Base-by-base conservation (phyloP, 2,797 vertebrate genomes). In the Sebastes diploproa region DNA sequence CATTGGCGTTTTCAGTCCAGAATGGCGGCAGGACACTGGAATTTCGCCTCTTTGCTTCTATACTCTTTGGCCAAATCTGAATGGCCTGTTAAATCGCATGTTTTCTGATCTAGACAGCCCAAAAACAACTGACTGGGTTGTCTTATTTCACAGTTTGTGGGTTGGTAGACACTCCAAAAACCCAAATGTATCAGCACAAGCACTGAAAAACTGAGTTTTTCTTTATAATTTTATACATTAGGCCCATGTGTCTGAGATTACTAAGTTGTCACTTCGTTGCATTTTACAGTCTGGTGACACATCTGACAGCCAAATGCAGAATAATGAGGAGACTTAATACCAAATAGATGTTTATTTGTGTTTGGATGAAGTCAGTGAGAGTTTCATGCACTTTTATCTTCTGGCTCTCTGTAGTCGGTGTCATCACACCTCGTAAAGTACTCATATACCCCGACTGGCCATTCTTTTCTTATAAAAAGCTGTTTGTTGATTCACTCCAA, bases 371-470 rank as follows among this genome's bases (percentile, higher is more conserved):
- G 59, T 27, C 18, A 2, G 3, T 3, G n/a, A 36, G 18, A 22
- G 32, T 27, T 42, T 38, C 16, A 30, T 52, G 42, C 38, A 30
- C 42, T 62, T 62, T 76, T 14, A 58, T 75, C 78, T 30, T 30
- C 3, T 9, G 29, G 16, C 66, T 72, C 38, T 42, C 42, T 56
- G 46, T 20, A 20, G 46, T 16, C 22, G 11, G 13, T 60, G 60
- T 71, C 68, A 50, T 65, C 52, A 22, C 85, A 77, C 76, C 54
- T 72, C 82, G 27, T 83, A 74, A 86, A 76, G 52, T 30, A 32
- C 72, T 23, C 6, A 5, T 59, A 46, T 11, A 30, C 36, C 38
- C 27, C 14, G 20, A 42, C 59, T 34, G 52, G 23, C 29, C 29
- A 0, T 34, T 30, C 59, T 50, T 23, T 18, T 23, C 36, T 52